Base-by-base conservation (phyloP, 2,113 vertebrate genomes). In the Spea bombifrons region DNA sequence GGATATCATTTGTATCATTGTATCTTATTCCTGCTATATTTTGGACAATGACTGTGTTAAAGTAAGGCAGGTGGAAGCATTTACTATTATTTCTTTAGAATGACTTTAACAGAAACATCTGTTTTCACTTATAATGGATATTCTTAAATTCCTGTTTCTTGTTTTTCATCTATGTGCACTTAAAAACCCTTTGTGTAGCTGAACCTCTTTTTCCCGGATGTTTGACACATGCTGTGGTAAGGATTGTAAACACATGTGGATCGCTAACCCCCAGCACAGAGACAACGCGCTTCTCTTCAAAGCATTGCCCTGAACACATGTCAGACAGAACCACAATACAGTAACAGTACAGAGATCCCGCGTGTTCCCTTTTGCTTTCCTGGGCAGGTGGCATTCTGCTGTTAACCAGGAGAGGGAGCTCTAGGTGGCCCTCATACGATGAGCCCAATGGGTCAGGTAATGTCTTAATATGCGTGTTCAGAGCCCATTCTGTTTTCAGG, bases 261-360 rank as follows among this genome's bases (percentile, higher is more conserved):
- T 10, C 7, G 55, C 57, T 64, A 44, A 66, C 64, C 57, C 64
- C 65, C 66, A 70, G 53, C 30, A 30, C 59, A 15, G 55, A 75
- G 66, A 83, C 73, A 55, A 75, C 61, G 45, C 16, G 63, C 48
- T 79, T 53, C 57, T 50, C 61, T 82, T 82, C 74, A 74, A 81
- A 83, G 70, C 63, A 8, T 53, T 73, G n/a, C 13, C 61, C n/a
- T 30, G 71, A 77, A 81, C 71, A 77, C 78, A 30, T 80, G 75
- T 80, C 17, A 71, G 50, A 5, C 1, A 83, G 55, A 76, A 80
- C 55, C 72, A 85, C 73, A 81, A 76, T 71, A 81, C 76, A 71
- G 71, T 75, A 72, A n/a, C 73, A 6, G 46, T 44, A 30, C 30
- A 30, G 30, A 30, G 30, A 30, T 30, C 30, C 30, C 30, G 30